A percentile compares a stretch with the other conserved stretches of the same genome.
phyloP scores from a whole-genome alignment of 2,888 invertebrate species.

The Oxyscelio sp. region DNA sequence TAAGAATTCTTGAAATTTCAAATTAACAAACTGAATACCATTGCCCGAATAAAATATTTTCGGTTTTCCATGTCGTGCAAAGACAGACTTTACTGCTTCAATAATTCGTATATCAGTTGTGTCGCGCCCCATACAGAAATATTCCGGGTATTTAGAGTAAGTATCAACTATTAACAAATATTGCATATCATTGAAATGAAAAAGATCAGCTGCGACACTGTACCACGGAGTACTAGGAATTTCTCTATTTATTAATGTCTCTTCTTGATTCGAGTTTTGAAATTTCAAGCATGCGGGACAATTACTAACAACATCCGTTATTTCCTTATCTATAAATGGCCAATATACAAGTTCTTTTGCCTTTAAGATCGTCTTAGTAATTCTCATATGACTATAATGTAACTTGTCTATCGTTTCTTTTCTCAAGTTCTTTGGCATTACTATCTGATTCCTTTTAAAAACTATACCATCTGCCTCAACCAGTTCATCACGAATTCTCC shows the following conservation, averaged over 20 bases:
- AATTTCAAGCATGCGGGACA: slow-evolving; percentile 31
- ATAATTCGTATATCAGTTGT: slow-evolving; percentile 71
- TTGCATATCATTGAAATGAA: slow-evolving; percentile 65
- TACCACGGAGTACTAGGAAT: slow-evolving; percentile 74
- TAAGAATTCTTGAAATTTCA: slow-evolving; percentile 52
- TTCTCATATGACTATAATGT: slow-evolving; percentile 78
- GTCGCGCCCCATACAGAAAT: slow-evolving; percentile 50
- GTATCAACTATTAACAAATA: slow-evolving; percentile 77
- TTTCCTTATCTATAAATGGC: slow-evolving; percentile 49
- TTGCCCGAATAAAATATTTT: slow-evolving; percentile 72
- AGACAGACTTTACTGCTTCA: slow-evolving; percentile 70
- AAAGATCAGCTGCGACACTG: slow-evolving; percentile 73
- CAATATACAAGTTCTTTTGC: slow-evolving; percentile 76
- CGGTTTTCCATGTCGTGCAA: slow-evolving; percentile 74
- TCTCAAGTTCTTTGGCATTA: slow-evolving; percentile 73
- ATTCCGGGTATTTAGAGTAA: slow-evolving; percentile 78
- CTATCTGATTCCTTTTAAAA: slow-evolving; percentile 42
- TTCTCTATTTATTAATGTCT: slow-evolving; percentile 70
- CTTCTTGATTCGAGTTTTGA: slow-evolving; percentile 48
- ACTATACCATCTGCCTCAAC: slow-evolving; percentile 22
- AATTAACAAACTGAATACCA: slow-evolving; percentile 70
- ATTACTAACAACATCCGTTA: slow-evolving; percentile 1
- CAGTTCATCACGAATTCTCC: slow-evolving; percentile 15
- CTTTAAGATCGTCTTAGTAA: slow-evolving; percentile 72
- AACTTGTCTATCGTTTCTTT: slow-evolving; percentile 72